Percentiles rank a stretch among this genome's conserved stretches.
These are phyloP conservation scores for Drosophila rubida DNA, from an alignment of 2,888 invertebrate species.

Conservation along the genomic window DNA sequence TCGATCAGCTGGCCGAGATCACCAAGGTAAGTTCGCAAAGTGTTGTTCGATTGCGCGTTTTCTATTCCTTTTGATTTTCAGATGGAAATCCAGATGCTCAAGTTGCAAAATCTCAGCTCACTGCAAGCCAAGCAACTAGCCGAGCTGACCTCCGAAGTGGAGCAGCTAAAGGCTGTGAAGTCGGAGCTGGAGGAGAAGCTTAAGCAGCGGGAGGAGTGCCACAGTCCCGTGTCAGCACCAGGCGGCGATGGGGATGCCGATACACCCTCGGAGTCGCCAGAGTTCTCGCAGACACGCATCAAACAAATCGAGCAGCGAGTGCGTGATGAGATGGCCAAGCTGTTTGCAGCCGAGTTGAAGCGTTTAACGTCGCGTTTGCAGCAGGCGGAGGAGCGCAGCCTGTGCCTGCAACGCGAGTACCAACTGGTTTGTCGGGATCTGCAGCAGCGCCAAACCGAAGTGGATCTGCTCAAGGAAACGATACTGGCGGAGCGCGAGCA, in stretches of 20 bases:
- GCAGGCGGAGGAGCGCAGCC: slow-evolving; percentile 78
- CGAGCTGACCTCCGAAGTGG: slow-evolving; percentile 78
- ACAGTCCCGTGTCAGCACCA: neutral
- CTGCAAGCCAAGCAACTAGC: slow-evolving; percentile 77
- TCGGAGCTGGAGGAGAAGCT: slow-evolving; percentile 80
- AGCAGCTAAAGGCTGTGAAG: slow-evolving; percentile 80
- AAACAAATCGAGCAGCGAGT: slow-evolving; percentile 85
- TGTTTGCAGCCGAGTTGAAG: slow-evolving; percentile 88
- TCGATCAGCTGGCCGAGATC: slow-evolving; percentile 77
- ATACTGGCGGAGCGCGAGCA: slow-evolving; percentile 83
- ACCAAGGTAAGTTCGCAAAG: slow-evolving; percentile 72
- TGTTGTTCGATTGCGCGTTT: neutral
- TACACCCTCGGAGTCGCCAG: slow-evolving; percentile 73
- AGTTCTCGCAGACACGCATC: slow-evolving; percentile 80
- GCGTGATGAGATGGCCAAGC: slow-evolving; percentile 89
- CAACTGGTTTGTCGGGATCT: slow-evolving; percentile 73
- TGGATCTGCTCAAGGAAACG: slow-evolving; percentile 83
- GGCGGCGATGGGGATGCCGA: slow-evolving; percentile 14
- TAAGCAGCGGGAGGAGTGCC: slow-evolving; percentile 52
- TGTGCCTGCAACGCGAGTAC: slow-evolving; percentile 75
- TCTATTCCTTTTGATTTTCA: slow-evolving; percentile 38
- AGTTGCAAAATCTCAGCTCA: slow-evolving; percentile 76
- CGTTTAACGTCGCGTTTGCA: slow-evolving; percentile 85
- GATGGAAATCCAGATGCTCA: slow-evolving; percentile 83
- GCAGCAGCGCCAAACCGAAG: slow-evolving; percentile 80